Percentiles rank a stretch among this genome's conserved stretches.
phyloP scores from a whole-genome alignment of 2,888 invertebrate species.

The Biston betularia region DNA sequence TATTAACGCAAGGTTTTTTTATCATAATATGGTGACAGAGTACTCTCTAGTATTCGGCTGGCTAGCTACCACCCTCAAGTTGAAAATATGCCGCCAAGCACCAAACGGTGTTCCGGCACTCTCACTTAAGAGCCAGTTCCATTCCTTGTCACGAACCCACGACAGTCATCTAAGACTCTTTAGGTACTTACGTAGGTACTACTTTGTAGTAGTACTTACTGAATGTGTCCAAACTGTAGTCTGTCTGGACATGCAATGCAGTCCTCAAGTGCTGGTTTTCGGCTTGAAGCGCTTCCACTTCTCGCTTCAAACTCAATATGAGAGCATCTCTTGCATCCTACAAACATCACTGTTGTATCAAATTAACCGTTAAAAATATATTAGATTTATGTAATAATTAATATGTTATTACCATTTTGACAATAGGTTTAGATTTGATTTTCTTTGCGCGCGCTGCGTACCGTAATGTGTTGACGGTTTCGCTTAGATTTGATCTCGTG shows the following conservation, averaged over 20 bases:
- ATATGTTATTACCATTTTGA: constrained; percentile 92
- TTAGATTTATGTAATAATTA: background rate
- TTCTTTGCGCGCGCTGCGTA: constrained; percentile 97
- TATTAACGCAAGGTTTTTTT: no score
- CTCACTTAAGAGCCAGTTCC: no score
- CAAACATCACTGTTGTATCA: constrained; percentile 4
- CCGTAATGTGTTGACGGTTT: constrained; percentile 95
- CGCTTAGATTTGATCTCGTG: constrained; percentile 93
- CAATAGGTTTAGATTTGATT: constrained; percentile 96
- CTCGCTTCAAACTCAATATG: constrained; percentile 94
- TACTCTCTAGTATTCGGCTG: no score
- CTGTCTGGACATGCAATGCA: constrained; percentile 89
- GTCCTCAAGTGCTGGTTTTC: constrained; percentile 96
- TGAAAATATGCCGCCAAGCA: no score
- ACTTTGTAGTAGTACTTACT: constrained; percentile 51
- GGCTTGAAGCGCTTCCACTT: constrained; percentile 93
- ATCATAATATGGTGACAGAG: no score
- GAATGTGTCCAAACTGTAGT: constrained; percentile 67
- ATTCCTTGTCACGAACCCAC: no score
- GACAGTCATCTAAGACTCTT: no score
- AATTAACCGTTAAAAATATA: no score
- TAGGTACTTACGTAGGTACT: background rate
- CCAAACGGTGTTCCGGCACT: no score
- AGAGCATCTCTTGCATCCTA: constrained; percentile 97
- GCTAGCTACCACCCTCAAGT: no score